Percentiles rank a stretch among this genome's conserved stretches.
Conservation (phyloP, 2,888 invertebrate species). For the Cephus rjabovi region DNA sequence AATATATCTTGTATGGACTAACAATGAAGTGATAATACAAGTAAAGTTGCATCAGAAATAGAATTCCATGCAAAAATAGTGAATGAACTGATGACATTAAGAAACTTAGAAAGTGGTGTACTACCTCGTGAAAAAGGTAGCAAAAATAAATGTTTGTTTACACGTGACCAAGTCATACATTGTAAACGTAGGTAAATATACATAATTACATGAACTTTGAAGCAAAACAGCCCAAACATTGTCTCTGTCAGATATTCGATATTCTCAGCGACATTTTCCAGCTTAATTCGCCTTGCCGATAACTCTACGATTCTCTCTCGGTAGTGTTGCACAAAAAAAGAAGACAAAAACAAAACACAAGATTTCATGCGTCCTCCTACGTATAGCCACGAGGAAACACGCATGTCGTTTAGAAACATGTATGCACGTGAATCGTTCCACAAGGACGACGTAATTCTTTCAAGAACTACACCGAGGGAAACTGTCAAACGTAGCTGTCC, state of each 20-base stretch:
- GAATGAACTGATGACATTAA: no score
- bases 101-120: no score
- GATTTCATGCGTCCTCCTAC: not conserved
- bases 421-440: not conserved
- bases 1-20: no score
- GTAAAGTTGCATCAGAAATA: no score
- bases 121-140: no score
- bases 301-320: not conserved
- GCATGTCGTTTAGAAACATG: not conserved
- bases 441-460: not conserved
- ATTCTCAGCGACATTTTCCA: not conserved
- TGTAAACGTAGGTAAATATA: not conserved
- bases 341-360: not conserved
- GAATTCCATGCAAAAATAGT: no score
- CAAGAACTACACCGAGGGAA: not conserved
- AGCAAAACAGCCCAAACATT: not conserved
- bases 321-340: not conserved
- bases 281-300: not conserved
- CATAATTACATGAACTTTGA: not conserved
- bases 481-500: not conserved
- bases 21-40: no score
- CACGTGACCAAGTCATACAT: not conserved
- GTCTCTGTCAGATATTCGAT: not conserved
- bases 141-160: no score
- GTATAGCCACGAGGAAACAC: not conserved